phyloP scores from a whole-genome alignment of 2,888 invertebrate genomes.

The Caenorhabditis sp. region DNA sequence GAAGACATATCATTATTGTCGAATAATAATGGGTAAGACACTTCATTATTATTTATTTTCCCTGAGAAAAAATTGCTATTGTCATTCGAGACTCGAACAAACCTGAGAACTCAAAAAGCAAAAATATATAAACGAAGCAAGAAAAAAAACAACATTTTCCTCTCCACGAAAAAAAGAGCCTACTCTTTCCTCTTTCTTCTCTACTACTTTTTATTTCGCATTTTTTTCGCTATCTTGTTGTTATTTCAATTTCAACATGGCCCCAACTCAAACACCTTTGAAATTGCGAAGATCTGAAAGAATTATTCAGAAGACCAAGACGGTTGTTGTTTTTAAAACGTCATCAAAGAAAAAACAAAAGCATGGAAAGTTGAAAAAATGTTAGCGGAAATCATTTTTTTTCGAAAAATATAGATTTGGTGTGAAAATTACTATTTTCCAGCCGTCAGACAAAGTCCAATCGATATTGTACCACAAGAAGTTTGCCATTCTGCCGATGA shows the following conservation, averaged over 20 bases:
- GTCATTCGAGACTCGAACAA: neutral
- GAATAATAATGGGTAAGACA: neutral
- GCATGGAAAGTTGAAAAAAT: constrained; percentile 7
- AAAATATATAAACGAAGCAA: constrained; percentile 12
- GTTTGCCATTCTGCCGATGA: constrained; percentile 42
- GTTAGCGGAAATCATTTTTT: constrained; percentile 16
- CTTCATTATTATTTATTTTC: neutral
- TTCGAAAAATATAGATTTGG: neutral
- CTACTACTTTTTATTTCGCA: neutral
- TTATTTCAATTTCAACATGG: neutral
- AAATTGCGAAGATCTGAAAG: constrained; percentile 3
- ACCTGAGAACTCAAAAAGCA: neutral
- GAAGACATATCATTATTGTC: neutral
- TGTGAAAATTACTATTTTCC: constrained; percentile 4
- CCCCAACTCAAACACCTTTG: neutral
- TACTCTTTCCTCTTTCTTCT: neutral
- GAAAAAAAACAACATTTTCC: constrained; percentile 6
- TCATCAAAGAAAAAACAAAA: constrained; percentile 8
- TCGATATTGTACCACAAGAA: constrained; percentile 43
- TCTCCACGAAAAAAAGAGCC: neutral
- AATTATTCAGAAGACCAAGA: neutral
- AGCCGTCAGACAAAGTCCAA: constrained; percentile 49
- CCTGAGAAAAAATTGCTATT: neutral
- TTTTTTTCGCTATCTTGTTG: constrained; percentile 2
- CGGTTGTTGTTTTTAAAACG: neutral